Conservation (phyloP, 2,797 vertebrate genomes). For the Sarcoramphus papa region DNA sequence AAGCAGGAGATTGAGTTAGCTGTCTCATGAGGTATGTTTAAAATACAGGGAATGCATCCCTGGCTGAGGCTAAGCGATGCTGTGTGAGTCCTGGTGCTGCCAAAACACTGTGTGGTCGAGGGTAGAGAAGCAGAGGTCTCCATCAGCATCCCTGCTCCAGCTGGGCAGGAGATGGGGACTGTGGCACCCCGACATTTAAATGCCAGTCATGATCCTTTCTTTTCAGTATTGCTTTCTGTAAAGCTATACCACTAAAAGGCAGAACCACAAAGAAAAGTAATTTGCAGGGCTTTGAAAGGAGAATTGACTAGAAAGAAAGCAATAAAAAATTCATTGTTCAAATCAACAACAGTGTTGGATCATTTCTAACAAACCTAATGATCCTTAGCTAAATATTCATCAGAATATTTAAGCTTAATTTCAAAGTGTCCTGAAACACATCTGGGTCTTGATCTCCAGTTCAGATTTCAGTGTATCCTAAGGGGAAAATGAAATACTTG, state of each 20-base stretch:
- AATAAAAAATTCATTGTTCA: not conserved
- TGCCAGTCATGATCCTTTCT: not conserved
- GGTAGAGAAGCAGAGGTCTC: not conserved
- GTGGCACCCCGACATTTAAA: not conserved
- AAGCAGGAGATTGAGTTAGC: not conserved
- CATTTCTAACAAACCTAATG: not conserved
- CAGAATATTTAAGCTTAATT: constrained; percentile 14
- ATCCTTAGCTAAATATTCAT: constrained; percentile 13
- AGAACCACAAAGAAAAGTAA: not conserved
- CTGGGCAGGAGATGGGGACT: not conserved
- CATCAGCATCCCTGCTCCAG: not conserved
- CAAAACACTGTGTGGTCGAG: rapidly evolving
- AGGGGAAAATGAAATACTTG: not conserved
- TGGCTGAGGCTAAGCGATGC: rapidly evolving
- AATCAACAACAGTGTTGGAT: not conserved
- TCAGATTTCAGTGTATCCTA: not conserved
- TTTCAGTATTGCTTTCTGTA: not conserved
- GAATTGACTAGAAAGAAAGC: not conserved
- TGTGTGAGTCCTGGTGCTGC: not conserved
- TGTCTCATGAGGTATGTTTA: not conserved
- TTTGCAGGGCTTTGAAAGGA: not conserved
- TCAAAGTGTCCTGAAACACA: not conserved
- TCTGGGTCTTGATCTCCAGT: not conserved
- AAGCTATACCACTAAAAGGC: not conserved
- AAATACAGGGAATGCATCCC: not conserved